Evolutionary conservation across 2,888 invertebrate species (phyloP).

Genomic region (Microctonus aethiopoides): DNA sequence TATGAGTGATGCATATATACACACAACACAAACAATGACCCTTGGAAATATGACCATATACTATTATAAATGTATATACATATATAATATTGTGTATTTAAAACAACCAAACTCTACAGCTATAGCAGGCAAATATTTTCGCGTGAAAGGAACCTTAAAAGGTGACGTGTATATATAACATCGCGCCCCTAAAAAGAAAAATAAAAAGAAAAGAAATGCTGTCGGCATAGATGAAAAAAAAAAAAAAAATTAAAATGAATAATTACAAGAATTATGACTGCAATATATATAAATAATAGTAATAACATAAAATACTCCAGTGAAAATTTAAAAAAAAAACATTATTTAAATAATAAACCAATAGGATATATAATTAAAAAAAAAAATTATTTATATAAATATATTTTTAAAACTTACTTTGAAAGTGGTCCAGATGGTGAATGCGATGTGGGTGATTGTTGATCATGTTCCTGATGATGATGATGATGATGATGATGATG

Average conservation of each 20-base stretch:
- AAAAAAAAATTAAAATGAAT: neutral
- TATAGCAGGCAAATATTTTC: constrained; percentile 51
- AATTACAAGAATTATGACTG: neutral
- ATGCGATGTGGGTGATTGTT: constrained; percentile 50
- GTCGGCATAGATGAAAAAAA: constrained; percentile 10
- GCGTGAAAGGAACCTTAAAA: constrained; percentile 33
- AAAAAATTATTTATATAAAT: neutral
- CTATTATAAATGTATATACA: constrained; percentile 44
- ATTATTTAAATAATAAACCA: neutral
- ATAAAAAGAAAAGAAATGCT: constrained; percentile 20
- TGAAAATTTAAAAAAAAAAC: constrained; percentile 3
- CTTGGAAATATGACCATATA: constrained; percentile 34
- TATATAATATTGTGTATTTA: constrained; percentile 29
- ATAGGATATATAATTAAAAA: neutral
- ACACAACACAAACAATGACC: constrained; percentile 4
- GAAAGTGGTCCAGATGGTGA: constrained; percentile 55
- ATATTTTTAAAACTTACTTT: constrained; percentile 53
- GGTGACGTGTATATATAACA: constrained; percentile 31
- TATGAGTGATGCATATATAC: neutral
- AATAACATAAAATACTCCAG: neutral
- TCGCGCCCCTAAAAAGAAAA: constrained; percentile 6
- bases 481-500: no score
- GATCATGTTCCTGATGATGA: constrained; percentile 61
- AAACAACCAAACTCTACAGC: constrained; percentile 42
- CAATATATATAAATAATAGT: neutral